phyloP scores from a whole-genome alignment of 2,113 vertebrate genomes.

The Geococcyx californianus region DNA sequence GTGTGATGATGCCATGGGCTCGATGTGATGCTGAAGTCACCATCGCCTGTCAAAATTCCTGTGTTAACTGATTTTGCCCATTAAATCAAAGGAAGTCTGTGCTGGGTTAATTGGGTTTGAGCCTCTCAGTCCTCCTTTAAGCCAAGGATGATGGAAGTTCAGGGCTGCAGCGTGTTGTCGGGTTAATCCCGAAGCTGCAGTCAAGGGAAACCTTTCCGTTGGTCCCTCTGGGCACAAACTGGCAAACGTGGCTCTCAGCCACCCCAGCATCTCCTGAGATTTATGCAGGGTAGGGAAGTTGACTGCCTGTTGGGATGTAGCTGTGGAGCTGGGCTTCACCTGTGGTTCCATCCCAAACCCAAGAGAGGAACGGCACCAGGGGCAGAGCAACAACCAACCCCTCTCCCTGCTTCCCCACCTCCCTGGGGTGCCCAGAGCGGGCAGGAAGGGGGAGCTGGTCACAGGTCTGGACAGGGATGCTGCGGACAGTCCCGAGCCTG shows the following conservation, averaged over 20 bases:
- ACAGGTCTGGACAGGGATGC: neutral
- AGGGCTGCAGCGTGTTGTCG: neutral
- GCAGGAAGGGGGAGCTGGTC: neutral
- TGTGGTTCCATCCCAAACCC: rapidly evolving
- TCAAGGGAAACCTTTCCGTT: neutral
- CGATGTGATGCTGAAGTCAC: neutral
- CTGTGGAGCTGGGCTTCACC: neutral
- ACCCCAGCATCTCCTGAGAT: neutral
- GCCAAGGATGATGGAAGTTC: neutral
- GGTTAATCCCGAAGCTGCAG: neutral
- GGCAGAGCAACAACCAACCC: neutral
- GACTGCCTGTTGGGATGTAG: neutral
- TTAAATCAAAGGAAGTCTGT: neutral
- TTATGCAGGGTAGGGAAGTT: neutral
- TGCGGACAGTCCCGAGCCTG: neutral
- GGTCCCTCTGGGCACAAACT: rapidly evolving
- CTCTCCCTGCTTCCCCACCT: neutral
- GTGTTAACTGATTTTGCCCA: neutral
- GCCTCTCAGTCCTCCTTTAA: neutral
- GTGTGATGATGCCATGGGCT: neutral
- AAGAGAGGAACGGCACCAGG: neutral
- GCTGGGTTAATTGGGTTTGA: neutral
- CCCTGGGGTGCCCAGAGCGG: neutral
- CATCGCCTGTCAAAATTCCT: neutral
- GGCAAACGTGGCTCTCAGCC: neutral